Conservation (phyloP, 2,888 invertebrate genomes). For the Saturnia japonica region DNA sequence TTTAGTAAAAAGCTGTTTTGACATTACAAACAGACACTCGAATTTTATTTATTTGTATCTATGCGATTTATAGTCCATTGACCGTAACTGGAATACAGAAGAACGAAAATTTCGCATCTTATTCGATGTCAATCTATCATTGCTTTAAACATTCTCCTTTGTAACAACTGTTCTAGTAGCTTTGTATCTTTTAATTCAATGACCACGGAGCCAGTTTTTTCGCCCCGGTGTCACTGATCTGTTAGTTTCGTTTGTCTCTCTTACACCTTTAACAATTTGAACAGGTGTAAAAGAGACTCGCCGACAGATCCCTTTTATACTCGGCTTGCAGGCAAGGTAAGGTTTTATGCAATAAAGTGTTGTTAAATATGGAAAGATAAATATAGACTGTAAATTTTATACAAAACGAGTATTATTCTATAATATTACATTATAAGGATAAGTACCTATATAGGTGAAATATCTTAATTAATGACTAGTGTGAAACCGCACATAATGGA, state of each 20-base stretch:
- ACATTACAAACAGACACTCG: too few species aligned
- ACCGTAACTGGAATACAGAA: background rate
- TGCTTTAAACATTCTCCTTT: background rate
- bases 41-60: too few species aligned
- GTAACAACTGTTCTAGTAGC: background rate
- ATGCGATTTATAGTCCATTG: background rate
- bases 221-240: constrained; percentile 3
- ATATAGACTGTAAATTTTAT: background rate
- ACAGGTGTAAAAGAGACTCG: background rate
- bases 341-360: background rate
- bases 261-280: background rate
- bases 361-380: background rate
- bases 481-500: too few species aligned
- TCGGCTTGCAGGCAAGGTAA: background rate
- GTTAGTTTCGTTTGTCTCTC: background rate
- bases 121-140: background rate
- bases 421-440: background rate
- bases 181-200: background rate
- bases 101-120: background rate
- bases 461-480: background rate
- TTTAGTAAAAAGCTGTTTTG: too few species aligned
- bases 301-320: background rate
- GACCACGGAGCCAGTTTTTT: constrained; percentile 1
- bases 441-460: background rate
- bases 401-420: background rate